Evolutionary conservation across 2,113 vertebrate genomes (phyloP), one percentile per base, ranked within the genome.

Genomic region (Arothron firmamentum): DNA sequence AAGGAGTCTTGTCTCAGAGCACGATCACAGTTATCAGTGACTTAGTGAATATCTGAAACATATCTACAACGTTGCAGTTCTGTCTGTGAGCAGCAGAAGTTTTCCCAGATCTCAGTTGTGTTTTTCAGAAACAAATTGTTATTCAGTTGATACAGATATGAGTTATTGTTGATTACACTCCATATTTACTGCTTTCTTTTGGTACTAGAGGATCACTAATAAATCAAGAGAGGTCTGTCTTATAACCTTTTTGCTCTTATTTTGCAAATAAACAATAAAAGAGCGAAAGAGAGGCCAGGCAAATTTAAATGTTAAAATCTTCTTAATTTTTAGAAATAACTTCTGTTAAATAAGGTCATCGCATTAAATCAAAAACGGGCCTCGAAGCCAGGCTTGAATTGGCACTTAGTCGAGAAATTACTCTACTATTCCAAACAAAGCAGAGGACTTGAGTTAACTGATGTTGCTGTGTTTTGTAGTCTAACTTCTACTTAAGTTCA

Each of bases 401-500:
- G 28, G 67, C 52, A 52, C 41, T 62, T 60, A 62, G 42, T 62
- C 41, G 41, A 45, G 68, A 66, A 65, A 72, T 34, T 21, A 28
- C 31, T 48, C 58, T 70, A 54, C 52, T 65, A 54, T 34, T 53
- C 16, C 60, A 51, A 68, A 73, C 18, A 17, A 21, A 59, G 57
- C 47, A 74, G 31, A 17, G 16, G 31, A 73, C 65, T 70, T 42
- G 41, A 14, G 64, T 63, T 72, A 87, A 83, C 72, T 82, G 72
- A 88, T 62, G 28, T 51, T 58, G 50, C 61, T 72, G 45, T 52
- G 56, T 65, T 66, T 59, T 54, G 12, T 20, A 23, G 31, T 57
- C 52, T 83, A 85, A 85, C n/a, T 82, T 78, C 77, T 68, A 50
- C 77, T 87, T 85, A 81, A 85, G 21, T 85, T 73, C 69, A 75